A percentile compares a stretch with the other conserved stretches of the same genome.
Evolutionary conservation across 1,140 invertebrate genomes (phyloP).

Genomic region (Drepana arcuata): DNA sequence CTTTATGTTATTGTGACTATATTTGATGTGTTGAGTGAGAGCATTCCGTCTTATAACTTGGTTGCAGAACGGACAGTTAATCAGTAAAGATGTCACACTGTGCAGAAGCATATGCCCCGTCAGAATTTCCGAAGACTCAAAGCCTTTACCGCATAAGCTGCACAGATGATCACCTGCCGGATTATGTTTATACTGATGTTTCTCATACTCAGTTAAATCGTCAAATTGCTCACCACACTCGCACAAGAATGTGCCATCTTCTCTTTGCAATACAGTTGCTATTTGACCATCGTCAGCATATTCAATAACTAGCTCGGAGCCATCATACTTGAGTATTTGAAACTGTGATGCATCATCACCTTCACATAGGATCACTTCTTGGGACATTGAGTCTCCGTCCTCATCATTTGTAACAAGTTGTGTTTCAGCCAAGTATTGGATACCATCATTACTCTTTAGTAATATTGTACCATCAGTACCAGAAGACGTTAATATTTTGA

Average conservation of each 20-base stretch:
- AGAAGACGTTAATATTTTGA: slow-evolving; percentile 44
- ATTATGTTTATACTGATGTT: slow-evolving; percentile 60
- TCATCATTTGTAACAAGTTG: slow-evolving; percentile 25
- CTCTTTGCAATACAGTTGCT: slow-evolving; percentile 47
- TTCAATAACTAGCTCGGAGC: slow-evolving; percentile 56
- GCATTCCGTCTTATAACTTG: slow-evolving; percentile 57
- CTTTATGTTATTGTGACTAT: slow-evolving; percentile 60
- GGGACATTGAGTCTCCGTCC: slow-evolving; percentile 30
- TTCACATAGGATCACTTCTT: slow-evolving; percentile 62
- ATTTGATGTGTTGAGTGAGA: slow-evolving; percentile 69
- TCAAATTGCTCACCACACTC: slow-evolving; percentile 63
- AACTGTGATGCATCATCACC: slow-evolving; percentile 56
- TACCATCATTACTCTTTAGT: slow-evolving; percentile 33
- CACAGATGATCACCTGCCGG: slow-evolving; percentile 58
- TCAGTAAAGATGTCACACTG: slow-evolving; percentile 41
- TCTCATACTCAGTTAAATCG: slow-evolving; percentile 50
- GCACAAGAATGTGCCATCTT: slow-evolving; percentile 61
- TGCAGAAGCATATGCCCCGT: slow-evolving; percentile 78
- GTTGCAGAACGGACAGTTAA: slow-evolving; percentile 66
- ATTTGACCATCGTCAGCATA: slow-evolving; percentile 59
- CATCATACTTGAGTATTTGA: slow-evolving; percentile 60
- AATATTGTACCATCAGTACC: slow-evolving; percentile 43
- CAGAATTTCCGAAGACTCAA: slow-evolving; percentile 77
- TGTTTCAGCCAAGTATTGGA: slow-evolving; percentile 43
- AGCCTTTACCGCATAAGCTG: slow-evolving; percentile 68